Evolutionary conservation across 2,888 invertebrate genomes (phyloP), one percentile per base, ranked within the genome.

Genomic region (Sphaerophoria taeniata): DNA sequence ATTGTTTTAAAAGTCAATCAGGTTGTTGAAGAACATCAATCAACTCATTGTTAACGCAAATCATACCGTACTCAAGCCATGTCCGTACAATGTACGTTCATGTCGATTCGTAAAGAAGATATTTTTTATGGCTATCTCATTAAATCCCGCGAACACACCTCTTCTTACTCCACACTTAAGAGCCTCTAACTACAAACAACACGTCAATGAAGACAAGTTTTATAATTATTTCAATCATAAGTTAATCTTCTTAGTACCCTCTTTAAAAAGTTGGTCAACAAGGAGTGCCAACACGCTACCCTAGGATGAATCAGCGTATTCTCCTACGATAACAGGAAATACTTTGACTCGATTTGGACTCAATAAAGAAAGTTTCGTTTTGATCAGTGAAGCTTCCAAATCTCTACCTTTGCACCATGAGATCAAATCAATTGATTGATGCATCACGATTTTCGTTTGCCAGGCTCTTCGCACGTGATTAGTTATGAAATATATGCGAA

Each of bases 401-500:
- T 43, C 39, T 39, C 9, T 39, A 60, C 11, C 36, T 43, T 43
- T 43, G 43, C 43, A 9, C 43, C 43, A 16, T 43, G 49, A 34
- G 65, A 63, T 56, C 55, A 56, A 65, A 65, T 16, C 16, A n/a
- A 47, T 74, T 56, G 74, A 74, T 56, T 47, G 56, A 56, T 65
- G 53, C 24, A 58, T 76, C 75, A 76, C 69, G 75, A 76, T 33
- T 69, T 12, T 24, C 24, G 51, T 39, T 67, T 67, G 24, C 24
- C 43, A 43, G 11, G 11, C n/a, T 67, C 67, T 49, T 75, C 65
- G 58, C 56, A 75, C 43, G 65, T 69, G 60, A 60, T 76, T 76
- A 60, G 69, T 76, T 76, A 76, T 69, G 75, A 69, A 69, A 69
- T 34, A 67, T 73, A 65, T 58, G 72, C 72, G 78, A 78, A 72